phyloP scores from a whole-genome alignment of 2,113 vertebrate species.

The Chitala chitala region DNA sequence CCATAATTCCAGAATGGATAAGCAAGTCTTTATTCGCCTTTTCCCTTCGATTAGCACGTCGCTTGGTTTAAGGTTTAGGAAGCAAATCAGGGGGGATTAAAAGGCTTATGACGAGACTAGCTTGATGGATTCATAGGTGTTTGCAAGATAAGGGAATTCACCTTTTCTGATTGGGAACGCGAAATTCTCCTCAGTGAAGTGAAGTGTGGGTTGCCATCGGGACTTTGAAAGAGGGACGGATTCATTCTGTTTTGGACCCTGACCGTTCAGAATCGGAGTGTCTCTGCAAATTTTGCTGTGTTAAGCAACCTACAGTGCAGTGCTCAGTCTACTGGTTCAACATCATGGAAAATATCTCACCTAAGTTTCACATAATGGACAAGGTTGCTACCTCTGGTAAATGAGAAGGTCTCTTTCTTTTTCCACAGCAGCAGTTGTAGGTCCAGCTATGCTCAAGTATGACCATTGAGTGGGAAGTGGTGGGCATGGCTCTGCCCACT shows the following conservation, averaged over 20 bases:
- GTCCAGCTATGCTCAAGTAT: too few species aligned
- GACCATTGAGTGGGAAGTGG: too few species aligned
- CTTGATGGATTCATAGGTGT: conserved; percentile 33
- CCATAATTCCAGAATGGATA: conserved; percentile 71
- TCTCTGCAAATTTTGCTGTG: neutral
- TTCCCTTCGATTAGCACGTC: conserved; percentile 57
- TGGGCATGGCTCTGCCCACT: too few species aligned
- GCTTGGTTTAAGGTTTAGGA: conserved; percentile 50
- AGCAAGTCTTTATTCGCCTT: conserved; percentile 66
- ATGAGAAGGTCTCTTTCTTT: too few species aligned
- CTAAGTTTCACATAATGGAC: too few species aligned
- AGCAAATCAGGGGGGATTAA: conserved; percentile 41
- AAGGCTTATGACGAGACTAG: conserved; percentile 48
- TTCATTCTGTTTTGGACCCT: neutral
- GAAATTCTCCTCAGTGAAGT: conserved; percentile 10
- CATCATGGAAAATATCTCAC: too few species aligned
- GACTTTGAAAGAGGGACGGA: conserved; percentile 8
- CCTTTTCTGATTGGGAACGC: conserved; percentile 35
- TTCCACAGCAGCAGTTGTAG: too few species aligned
- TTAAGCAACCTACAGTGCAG: neutral
- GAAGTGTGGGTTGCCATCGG: neutral
- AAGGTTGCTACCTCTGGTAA: too few species aligned
- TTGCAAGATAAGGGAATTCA: conserved; percentile 43
- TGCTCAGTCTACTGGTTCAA: neutral
- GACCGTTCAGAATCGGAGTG: neutral